These are phyloP conservation scores for Fulica atra DNA, from an alignment of 2,113 vertebrate genomes.

Conservation along the genomic window DNA sequence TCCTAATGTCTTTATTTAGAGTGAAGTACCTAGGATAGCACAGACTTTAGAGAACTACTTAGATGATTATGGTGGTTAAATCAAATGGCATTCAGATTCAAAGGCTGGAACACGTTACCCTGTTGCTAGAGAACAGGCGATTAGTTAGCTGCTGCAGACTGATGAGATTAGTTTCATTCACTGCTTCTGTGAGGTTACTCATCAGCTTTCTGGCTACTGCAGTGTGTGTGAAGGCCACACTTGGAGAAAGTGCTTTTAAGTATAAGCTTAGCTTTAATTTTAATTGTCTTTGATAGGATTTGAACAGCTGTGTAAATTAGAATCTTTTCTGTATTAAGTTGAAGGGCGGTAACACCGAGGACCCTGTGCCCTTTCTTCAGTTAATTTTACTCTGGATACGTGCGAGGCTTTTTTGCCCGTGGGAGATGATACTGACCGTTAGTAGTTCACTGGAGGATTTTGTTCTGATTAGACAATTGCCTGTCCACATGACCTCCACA, in stretches of 20 bases:
- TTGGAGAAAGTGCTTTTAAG: not conserved
- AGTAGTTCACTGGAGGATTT: not conserved
- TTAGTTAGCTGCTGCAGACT: not conserved
- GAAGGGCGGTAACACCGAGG: not conserved
- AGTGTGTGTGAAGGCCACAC: not conserved
- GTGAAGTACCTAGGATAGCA: not conserved
- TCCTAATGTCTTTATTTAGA: not conserved
- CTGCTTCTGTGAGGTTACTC: not conserved
- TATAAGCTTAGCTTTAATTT: not conserved
- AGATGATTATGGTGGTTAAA: not conserved
- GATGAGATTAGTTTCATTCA: not conserved
- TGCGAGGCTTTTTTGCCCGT: not conserved
- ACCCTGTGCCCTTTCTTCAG: not conserved
- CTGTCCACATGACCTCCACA: not conserved
- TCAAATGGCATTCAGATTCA: not conserved
- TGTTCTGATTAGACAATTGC: not conserved
- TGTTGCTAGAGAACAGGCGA: not conserved
- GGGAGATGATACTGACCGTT: not conserved
- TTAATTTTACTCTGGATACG: not conserved
- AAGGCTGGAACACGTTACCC: not conserved
- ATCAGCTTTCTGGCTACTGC: not conserved
- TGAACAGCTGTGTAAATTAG: not conserved
- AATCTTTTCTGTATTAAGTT: not conserved
- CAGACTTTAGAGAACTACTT: not conserved
- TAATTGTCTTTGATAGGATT: not conserved